Conservation (phyloP, 2,797 vertebrate species). For the Anguilla pacifica region DNA sequence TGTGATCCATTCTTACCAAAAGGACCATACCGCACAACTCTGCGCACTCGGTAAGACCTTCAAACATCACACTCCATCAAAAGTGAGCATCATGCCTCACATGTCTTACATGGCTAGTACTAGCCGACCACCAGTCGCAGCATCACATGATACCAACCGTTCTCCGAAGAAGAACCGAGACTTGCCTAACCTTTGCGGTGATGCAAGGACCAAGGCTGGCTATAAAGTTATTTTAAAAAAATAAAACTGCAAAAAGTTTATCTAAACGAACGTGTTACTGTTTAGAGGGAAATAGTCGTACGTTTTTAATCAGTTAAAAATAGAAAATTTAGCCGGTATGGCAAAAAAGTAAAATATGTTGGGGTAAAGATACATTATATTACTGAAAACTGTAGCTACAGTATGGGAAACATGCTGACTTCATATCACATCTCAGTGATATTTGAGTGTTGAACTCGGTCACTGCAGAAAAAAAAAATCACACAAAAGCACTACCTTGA, state of each 20-base stretch:
- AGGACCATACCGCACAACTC: neutral
- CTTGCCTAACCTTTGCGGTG: conserved; percentile 51
- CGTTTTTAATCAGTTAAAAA: neutral
- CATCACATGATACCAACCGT: conserved; percentile 63
- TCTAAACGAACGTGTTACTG: neutral
- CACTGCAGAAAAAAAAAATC: neutral
- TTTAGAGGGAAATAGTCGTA: neutral
- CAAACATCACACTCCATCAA: neutral
- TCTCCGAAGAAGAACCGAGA: conserved; percentile 9
- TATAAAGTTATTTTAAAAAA: neutral
- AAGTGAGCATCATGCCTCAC: conserved; percentile 47
- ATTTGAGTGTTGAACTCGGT: neutral
- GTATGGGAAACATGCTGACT: neutral
- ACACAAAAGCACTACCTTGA: neutral
- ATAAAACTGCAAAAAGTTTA: neutral
- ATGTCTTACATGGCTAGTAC: conserved; percentile 69
- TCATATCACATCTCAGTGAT: neutral
- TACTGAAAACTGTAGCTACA: neutral
- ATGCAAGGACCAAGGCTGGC: conserved; percentile 39
- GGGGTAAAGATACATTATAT: neutral
- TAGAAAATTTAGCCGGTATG: neutral
- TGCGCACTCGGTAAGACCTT: neutral
- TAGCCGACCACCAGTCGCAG: conserved; percentile 73
- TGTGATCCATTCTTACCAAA: neutral
- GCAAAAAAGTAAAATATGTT: neutral